Conservation (phyloP, 1,140 invertebrate species). For the Polypedilum pembai region DNA sequence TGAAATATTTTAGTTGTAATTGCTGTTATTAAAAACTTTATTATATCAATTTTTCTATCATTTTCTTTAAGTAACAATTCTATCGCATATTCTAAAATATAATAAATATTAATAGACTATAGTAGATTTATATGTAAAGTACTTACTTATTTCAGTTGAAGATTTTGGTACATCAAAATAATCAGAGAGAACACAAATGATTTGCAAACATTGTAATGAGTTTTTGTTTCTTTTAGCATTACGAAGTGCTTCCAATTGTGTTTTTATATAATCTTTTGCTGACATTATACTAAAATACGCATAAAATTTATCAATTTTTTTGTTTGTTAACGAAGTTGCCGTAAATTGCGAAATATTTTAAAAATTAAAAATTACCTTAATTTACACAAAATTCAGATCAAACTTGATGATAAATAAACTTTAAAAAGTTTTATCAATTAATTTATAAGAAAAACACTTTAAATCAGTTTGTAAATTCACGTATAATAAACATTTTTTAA, state of each 20-base stretch:
- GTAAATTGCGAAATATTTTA: too few species aligned
- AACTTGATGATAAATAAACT: too few species aligned
- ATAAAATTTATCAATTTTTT: too few species aligned
- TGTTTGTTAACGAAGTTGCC: too few species aligned
- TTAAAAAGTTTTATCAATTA: too few species aligned
- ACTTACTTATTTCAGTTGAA: not conserved
- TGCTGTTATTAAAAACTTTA: not conserved
- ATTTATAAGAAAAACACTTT: too few species aligned
- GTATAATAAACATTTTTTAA: too few species aligned
- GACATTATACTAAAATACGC: not conserved
- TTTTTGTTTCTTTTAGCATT: not conserved
- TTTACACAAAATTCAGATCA: too few species aligned
- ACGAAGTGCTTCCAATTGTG: not conserved
- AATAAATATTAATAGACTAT: not conserved
- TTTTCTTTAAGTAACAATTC: not conserved
- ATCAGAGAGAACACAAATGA: not conserved
- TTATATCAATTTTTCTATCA: not conserved
- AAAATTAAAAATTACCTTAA: too few species aligned
- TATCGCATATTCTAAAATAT: not conserved
- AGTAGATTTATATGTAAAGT: not conserved
- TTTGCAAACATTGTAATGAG: not conserved
- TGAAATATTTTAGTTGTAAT: slow-evolving; percentile 47
- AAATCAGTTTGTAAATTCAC: too few species aligned
- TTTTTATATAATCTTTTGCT: not conserved
- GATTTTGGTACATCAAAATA: not conserved